phyloP scores from a whole-genome alignment of 2,888 invertebrate genomes.

The Calliphora vomitoria region DNA sequence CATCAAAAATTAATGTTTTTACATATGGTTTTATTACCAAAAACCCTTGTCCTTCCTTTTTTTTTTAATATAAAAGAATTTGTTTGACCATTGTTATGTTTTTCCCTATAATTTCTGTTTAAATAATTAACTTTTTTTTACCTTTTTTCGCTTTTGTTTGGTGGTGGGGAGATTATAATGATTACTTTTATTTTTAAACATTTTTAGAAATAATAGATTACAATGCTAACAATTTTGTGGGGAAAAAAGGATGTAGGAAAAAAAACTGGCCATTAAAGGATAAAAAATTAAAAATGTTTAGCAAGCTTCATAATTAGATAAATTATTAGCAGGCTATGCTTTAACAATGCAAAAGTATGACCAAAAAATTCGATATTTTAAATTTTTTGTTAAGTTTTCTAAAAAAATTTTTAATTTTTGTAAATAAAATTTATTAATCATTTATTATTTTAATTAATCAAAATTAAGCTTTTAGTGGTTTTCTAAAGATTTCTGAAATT shows the following conservation, averaged over 20 bases:
- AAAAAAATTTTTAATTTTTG: too few relatives aligned
- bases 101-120: slow-evolving; percentile 47
- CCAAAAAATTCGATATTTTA: too few relatives aligned
- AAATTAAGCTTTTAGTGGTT: too few relatives aligned
- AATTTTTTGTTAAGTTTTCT: too few relatives aligned
- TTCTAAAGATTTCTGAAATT: too few relatives aligned
- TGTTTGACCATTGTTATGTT: neutral
- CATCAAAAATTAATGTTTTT: slow-evolving; percentile 82
- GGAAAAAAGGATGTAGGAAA: neutral
- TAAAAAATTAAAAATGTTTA: neutral
- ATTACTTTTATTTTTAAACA: slow-evolving; percentile 43
- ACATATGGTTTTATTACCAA: slow-evolving; percentile 70
- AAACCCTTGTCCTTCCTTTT: slow-evolving; percentile 52
- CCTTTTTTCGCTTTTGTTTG: slow-evolving; percentile 41
- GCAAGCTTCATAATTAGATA: neutral
- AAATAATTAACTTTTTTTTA: slow-evolving; percentile 67
- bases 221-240: slow-evolving; percentile 16
- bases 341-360: too few relatives aligned
- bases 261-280: neutral
- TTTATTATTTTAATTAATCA: too few relatives aligned
- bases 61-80: neutral
- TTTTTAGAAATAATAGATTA: slow-evolving; percentile 45
- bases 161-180: slow-evolving; percentile 37
- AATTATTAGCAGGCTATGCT: neutral
- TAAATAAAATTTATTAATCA: too few relatives aligned